These are phyloP conservation scores for Hirundichthys speculiger DNA, from an alignment of 2,113 vertebrate species.

Conservation along the genomic window DNA sequence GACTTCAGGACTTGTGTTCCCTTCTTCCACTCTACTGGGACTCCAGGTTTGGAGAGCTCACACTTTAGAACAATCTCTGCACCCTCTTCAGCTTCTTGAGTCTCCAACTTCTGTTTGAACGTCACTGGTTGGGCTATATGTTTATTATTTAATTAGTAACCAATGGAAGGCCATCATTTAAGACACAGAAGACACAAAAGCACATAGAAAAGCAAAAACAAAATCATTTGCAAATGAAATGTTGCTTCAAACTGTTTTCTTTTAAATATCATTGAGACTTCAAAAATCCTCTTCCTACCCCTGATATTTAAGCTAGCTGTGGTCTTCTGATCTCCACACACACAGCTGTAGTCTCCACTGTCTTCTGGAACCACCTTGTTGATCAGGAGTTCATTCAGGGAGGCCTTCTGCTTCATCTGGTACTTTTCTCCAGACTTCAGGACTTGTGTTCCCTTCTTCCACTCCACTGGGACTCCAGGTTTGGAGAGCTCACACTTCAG, in stretches of 20 bases:
- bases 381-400: conserved; percentile 79
- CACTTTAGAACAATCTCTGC: conserved; percentile 76
- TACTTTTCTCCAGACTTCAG: conserved; percentile 79
- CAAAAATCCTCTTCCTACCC: too few species aligned
- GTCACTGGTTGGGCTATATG: conserved; percentile 18
- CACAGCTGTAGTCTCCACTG: conserved; percentile 79
- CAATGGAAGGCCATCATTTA: conserved; percentile 1
- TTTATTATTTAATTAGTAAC: conserved; percentile 5
- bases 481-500: conserved; percentile 83
- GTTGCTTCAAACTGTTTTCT: too few species aligned
- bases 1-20: conserved; percentile 76
- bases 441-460: conserved; percentile 81
- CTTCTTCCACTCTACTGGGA: conserved; percentile 84
- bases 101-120: conserved; percentile 3
- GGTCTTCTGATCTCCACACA: conserved; percentile 76
- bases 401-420: conserved; percentile 74
- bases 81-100: conserved; percentile 69
- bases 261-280: too few species aligned
- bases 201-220: too few species aligned
- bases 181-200: not conserved
- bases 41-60: conserved; percentile 78
- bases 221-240: too few species aligned
- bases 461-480: conserved; percentile 73
- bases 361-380: conserved; percentile 71
- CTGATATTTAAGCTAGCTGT: too few species aligned